Conservation (phyloP, 2,113 vertebrate genomes). For the Parus major region DNA sequence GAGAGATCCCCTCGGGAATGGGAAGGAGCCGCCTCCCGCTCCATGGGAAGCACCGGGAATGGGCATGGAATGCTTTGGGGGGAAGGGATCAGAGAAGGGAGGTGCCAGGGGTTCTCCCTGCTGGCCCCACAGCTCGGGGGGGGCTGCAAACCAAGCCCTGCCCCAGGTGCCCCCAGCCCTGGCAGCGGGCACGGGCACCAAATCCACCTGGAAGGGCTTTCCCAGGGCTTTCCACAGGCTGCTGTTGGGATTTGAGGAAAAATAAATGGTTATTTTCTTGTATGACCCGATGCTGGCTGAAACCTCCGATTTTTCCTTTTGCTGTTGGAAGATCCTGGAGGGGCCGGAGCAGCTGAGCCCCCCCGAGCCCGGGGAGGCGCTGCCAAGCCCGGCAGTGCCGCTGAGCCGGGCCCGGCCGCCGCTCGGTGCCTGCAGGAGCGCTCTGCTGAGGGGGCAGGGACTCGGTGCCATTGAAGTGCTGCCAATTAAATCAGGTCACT, state of each 20-base stretch:
- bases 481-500: not conserved
- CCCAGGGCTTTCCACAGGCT: not conserved
- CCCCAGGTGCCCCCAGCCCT: not conserved
- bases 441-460: not conserved
- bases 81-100: not conserved
- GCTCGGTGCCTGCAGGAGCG: not conserved
- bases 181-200: not conserved
- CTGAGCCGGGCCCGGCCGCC: not conserved
- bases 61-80: not conserved
- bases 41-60: not conserved
- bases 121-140: not conserved
- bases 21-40: not conserved
- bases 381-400: not conserved
- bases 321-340: not conserved
- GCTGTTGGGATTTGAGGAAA: accelerated
- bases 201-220: not conserved
- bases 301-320: not conserved
- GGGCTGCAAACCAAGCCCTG: not conserved
- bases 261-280: accelerated
- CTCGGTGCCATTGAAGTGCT: not conserved
- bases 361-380: not conserved
- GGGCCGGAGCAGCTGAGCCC: not conserved
- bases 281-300: not conserved
- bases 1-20: not conserved
- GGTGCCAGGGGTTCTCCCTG: not conserved